Base-by-base conservation (phyloP, 2,797 vertebrate genomes). In the Eupleurogrammus muticus region DNA sequence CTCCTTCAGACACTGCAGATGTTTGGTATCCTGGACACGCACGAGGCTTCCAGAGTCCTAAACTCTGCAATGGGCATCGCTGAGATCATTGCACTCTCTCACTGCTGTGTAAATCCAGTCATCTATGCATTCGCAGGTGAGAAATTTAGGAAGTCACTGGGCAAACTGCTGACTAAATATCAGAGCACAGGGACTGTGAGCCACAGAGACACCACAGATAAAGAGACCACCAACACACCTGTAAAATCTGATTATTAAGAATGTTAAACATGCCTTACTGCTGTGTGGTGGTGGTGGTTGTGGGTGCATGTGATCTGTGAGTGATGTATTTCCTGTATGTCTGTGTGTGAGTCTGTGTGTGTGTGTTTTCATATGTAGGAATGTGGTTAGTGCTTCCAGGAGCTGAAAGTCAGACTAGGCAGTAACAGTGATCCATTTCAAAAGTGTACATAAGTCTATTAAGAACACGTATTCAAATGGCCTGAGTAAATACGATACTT, bases 51-150 rank as follows among this genome's bases (percentile, higher is more conserved):
- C 12, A 58, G 16, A 3, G 59, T n/a, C 13, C 83, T 97, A 47
- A 79, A 66, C 63, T 79, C 78, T 0, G 93, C 95, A 40, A 62
- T 93, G 57, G 46, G 74, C 24, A 71, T 93, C 47, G 93, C 96
- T 0, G 95, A 98, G 87, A 87, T 90, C 8, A 84, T 98, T 0
- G 92, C 96, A 1, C 92, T 96, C 58, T 85, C 90, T 9, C 97
- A 98, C 85, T 98, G 97, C 86, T 97, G 95, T 54, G 73, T 97
- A 3, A 99, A 99, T 70, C 97, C 97, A 0, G 62, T 98, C 61
- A 96, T 99, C 72, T 98, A 98, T 58, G 97, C 96, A 28, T 96
- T 98, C 65, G 92, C 96, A 6, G 97, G 97, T 5, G 95, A 97
- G 82, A 99, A 97, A 60, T 99, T 98, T 54, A 94, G 96, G 70